Base-by-base conservation (phyloP, 2,888 invertebrate genomes). In the Synanthedon formicaeformis region DNA sequence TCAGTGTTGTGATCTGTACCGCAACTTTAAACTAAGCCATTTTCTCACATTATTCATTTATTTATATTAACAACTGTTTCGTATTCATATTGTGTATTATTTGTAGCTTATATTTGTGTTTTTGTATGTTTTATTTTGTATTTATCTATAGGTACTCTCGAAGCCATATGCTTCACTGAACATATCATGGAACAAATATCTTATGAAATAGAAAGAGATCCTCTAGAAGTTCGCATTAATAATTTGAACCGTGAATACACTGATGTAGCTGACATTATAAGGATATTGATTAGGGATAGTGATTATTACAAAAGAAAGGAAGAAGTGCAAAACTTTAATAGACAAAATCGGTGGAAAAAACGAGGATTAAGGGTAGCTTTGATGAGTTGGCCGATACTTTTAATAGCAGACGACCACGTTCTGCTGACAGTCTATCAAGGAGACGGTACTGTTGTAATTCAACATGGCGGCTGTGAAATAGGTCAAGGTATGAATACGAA, bases 401-500 rank as follows among this genome's bases (percentile, higher is more conserved):
- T 87, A 40, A 70, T 79, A 27, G 84, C 90, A 0, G 89, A 89
- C 52, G 91, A 78, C 56, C 84, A 90, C 51, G 90, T 91, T 0
- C 81, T 90, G 16, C 83, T 94, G 13, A 87, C 91, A 0, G 90
- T 96, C 54, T 94, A 91, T 65, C 91, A 91, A 18, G 88, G 89
- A 2, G 93, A 94, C 69, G 94, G 91, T 1, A 90, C 91, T 1
- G 92, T 96, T 1, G 88, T 91, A 0, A 80, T 96, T 6, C 80
- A 90, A 2, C 94, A 94, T 61, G 92, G 92, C 12, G 94, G 93
- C 1, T 82, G 92, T 34, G 94, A 94, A 83, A 90, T 92, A 66
- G 96, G 96, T 0, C 96, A 96, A 81, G 96, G 96, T 10, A 88
- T 94, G 50, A 81, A 94, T 59, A 94, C 94, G 1, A 82, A 91